phyloP scores from a whole-genome alignment of 2,113 vertebrate genomes.

The Triplophysa siluroides region DNA sequence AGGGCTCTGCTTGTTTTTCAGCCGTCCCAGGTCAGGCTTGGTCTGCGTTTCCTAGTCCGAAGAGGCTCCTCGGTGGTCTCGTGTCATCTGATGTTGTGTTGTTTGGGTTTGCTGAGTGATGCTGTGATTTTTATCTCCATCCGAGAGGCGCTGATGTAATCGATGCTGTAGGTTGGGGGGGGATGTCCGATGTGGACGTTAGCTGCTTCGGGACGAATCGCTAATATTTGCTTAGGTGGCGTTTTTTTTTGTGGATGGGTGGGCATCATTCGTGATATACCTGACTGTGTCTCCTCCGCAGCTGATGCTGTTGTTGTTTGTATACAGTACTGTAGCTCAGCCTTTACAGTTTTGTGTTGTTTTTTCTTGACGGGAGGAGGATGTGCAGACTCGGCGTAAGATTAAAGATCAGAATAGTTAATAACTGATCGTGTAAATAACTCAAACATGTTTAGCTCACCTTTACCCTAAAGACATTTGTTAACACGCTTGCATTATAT shows the following conservation, averaged over 20 bases:
- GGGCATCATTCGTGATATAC: neutral
- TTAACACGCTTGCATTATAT: too few relatives aligned
- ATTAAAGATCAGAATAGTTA: conserved; percentile 11
- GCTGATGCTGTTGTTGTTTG: conserved; percentile 1
- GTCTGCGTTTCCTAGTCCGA: conserved; percentile 15
- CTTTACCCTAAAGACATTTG: too few relatives aligned
- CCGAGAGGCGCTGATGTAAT: conserved; percentile 32
- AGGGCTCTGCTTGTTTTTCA: neutral
- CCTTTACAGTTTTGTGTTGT: neutral
- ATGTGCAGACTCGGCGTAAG: conserved; percentile 16
- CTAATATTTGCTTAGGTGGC: neutral
- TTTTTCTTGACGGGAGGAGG: neutral
- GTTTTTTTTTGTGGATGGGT: neutral
- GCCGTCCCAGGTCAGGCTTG: neutral
- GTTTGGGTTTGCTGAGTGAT: conserved; percentile 8
- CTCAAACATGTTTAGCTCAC: neutral
- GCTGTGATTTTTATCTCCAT: conserved; percentile 7
- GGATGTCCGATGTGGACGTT: neutral
- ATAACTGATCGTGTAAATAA: conserved; percentile 5
- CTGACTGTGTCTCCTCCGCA: neutral
- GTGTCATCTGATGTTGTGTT: neutral
- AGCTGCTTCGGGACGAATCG: neutral
- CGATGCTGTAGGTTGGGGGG: neutral
- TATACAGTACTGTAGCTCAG: conserved; percentile 3
- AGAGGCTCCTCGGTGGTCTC: neutral